These are phyloP conservation scores for Hedychridium roseum DNA, from an alignment of 2,888 invertebrate species.

Conservation along the genomic window DNA sequence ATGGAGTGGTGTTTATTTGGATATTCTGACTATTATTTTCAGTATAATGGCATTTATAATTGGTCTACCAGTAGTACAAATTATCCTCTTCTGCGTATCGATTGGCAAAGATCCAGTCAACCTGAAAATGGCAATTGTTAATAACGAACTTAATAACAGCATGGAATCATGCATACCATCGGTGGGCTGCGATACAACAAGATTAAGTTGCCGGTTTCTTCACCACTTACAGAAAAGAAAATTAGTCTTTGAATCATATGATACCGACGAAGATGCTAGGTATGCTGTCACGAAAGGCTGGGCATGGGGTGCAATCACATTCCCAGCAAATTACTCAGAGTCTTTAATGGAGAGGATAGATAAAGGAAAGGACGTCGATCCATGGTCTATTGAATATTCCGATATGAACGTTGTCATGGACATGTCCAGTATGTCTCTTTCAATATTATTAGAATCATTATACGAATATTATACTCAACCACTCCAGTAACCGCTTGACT, in stretches of 20 bases:
- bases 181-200: constrained; percentile 70
- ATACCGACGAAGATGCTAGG: constrained; percentile 70
- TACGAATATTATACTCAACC: no score
- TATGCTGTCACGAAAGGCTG: constrained; percentile 74
- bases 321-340: constrained; percentile 79
- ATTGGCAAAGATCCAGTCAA: constrained; percentile 87
- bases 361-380: constrained; percentile 68
- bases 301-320: constrained; percentile 80
- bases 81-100: constrained; percentile 85
- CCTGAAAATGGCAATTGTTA: constrained; percentile 80
- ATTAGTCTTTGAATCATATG: constrained; percentile 71
- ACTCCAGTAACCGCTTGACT: no score
- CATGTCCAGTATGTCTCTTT: constrained; percentile 85
- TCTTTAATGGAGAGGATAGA: constrained; percentile 72
- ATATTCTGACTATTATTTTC: constrained; percentile 16
- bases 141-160: constrained; percentile 72
- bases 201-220: constrained; percentile 82
- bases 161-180: constrained; percentile 52
- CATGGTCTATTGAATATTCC: constrained; percentile 70
- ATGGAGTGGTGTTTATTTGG: neutral
- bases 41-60: constrained; percentile 87
- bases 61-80: constrained; percentile 85
- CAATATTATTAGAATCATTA: no score
- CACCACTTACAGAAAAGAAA: constrained; percentile 74
- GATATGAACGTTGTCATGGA: constrained; percentile 80